These are phyloP conservation scores for Oreochromis niloticus DNA, from an alignment of 2,113 vertebrate genomes.

Conservation along the genomic window DNA sequence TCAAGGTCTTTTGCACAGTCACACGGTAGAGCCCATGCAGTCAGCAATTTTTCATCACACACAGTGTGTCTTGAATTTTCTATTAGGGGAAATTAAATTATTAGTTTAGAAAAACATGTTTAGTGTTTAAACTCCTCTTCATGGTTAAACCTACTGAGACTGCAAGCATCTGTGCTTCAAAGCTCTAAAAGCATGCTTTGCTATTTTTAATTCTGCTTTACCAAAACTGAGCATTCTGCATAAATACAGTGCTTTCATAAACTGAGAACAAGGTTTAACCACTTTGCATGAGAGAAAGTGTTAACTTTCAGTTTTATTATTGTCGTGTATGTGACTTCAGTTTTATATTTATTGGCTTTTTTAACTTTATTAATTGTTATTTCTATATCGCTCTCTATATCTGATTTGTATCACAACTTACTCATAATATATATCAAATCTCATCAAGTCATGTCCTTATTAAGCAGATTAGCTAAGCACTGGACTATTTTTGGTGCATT, in stretches of 20 bases:
- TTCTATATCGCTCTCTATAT: neutral
- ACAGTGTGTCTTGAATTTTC: neutral
- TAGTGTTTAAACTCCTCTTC: neutral
- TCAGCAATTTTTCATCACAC: constrained; percentile 32
- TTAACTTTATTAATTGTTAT: neutral
- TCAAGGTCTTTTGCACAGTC: constrained; percentile 55
- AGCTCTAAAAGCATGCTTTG: neutral
- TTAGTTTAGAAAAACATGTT: neutral
- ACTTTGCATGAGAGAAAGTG: neutral
- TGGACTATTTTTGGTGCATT: neutral
- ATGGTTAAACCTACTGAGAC: neutral
- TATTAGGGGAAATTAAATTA: neutral
- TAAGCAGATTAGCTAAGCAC: neutral
- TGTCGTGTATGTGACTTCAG: neutral
- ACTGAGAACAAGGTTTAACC: neutral
- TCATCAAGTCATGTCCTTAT: neutral
- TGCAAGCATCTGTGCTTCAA: neutral
- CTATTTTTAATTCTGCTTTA: neutral
- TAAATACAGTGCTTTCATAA: neutral
- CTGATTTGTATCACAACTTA: neutral
- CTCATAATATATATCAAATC: neutral
- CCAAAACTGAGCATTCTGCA: neutral
- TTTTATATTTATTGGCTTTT: neutral
- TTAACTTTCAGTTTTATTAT: neutral
- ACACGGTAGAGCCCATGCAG: neutral